Evolutionary conservation across 2,888 invertebrate genomes (phyloP), one percentile per base, ranked within the genome.

Genomic region (Scrobipalpa costella): DNA sequence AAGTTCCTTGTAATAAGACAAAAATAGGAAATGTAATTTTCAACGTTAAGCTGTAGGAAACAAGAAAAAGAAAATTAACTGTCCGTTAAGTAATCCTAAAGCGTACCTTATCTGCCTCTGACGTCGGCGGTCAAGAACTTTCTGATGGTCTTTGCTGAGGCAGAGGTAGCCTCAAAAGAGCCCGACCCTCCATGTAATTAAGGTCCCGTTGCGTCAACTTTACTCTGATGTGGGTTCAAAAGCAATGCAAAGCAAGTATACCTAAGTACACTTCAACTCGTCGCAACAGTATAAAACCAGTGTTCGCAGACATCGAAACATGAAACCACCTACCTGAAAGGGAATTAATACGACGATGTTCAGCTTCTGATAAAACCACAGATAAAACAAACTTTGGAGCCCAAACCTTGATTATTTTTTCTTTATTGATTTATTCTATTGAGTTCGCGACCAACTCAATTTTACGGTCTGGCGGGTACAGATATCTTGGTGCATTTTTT

Each of bases 181-280:
- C 58, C 71, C 72, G 73, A 77, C 78, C 79, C 79, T 79, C 73
- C 74, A 76, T 79, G 80, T 87, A 86, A 86, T 86, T 86, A 85
- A 83, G 80, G 78, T 73, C 77, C 75, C 75, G 73, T 77, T 79
- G 83, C 81, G 80, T 83, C 82, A 85, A 86, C 81, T 84, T 84
- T 79, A 68, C 76, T 79, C 74, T 84, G 84, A 85, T 80, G 80
- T 85, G 84, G 84, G 83, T 83, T 83, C 76, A 76, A 79, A 81
- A 79, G 79, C 77, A 78, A 78, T 73, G 77, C 71, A 73, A 77
- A 77, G 77, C 67, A 64, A 71, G 66, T 69, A 70, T 74, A 73
- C 71, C 70, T 73, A 75, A 71, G 67, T 69, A 74, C 66, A 71
- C 72, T 69, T 65, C 44, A 70, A 70, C 69, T 66, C 67, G 64